phyloP scores from a whole-genome alignment of 2,113 vertebrate genomes.

The Dipodomys stephensi region DNA sequence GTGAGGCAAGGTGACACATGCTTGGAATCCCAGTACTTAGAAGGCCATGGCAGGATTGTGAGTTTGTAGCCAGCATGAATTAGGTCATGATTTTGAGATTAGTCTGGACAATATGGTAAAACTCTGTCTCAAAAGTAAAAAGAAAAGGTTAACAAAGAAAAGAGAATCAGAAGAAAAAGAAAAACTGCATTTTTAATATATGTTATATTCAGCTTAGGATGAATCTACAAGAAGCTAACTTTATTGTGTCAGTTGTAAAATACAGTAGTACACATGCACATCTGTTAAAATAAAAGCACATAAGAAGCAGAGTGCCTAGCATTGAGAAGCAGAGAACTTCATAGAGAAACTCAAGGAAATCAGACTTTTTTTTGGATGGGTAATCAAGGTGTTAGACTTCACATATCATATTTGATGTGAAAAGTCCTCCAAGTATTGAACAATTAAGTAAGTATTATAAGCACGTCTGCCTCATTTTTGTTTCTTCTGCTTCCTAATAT shows the following conservation, averaged over 20 bases:
- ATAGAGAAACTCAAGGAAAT: background rate
- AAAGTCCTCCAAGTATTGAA: background rate
- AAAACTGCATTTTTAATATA: background rate
- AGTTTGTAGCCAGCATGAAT: too few species aligned
- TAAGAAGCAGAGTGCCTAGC: background rate
- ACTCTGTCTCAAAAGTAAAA: too few species aligned
- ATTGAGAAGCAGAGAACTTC: background rate
- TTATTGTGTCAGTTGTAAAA: background rate
- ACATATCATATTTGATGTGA: background rate
- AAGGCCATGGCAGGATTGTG: too few species aligned
- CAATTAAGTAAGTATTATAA: background rate
- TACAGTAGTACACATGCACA: background rate
- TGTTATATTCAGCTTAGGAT: background rate
- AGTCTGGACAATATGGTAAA: too few species aligned
- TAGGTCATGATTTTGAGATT: too few species aligned
- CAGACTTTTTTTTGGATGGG: background rate
- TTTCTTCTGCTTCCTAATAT: slow-evolving; percentile 5
- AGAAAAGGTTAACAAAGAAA: too few species aligned
- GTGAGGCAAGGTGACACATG: too few species aligned
- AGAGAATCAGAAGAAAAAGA: too few species aligned
- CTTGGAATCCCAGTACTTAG: too few species aligned
- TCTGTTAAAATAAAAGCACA: background rate
- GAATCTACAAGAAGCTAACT: background rate
- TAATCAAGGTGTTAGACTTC: background rate
- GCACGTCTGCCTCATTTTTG: background rate